Conservation (phyloP, 2,113 vertebrate species). For the Sakesphorus luctuosus region DNA sequence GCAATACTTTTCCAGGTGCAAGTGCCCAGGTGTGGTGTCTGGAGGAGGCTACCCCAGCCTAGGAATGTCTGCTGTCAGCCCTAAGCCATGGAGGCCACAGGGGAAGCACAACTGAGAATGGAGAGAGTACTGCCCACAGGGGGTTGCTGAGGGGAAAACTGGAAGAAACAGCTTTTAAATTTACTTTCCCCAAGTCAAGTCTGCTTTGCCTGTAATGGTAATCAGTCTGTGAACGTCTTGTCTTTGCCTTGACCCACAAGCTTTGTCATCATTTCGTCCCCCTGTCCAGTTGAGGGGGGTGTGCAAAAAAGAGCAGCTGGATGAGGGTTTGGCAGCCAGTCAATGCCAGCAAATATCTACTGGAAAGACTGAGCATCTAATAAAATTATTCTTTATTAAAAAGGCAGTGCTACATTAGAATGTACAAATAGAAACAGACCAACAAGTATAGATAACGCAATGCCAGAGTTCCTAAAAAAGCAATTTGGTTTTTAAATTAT, state of each 20-base stretch:
- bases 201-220: neutral
- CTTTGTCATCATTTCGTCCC: neutral
- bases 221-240: neutral
- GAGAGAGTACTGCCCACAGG: neutral
- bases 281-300: neutral
- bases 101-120: neutral
- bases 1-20: neutral
- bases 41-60: neutral
- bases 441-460: neutral
- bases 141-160: neutral
- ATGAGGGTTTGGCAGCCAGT: neutral
- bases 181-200: neutral
- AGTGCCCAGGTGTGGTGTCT: neutral
- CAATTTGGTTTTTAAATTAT: neutral
- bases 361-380: neutral
- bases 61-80: neutral
- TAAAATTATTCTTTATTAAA: neutral
- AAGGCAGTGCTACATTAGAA: neutral
- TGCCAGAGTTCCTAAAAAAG: neutral
- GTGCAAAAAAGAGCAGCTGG: neutral
- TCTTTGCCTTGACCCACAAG: neutral
- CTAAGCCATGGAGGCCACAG: accelerated
- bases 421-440: neutral
- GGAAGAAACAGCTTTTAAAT: neutral
- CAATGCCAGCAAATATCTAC: neutral